Percentiles rank a stretch among this genome's conserved stretches.
These are phyloP conservation scores for Syrphus vitripennis DNA, from an alignment of 2,888 invertebrate species.

Conservation along the genomic window DNA sequence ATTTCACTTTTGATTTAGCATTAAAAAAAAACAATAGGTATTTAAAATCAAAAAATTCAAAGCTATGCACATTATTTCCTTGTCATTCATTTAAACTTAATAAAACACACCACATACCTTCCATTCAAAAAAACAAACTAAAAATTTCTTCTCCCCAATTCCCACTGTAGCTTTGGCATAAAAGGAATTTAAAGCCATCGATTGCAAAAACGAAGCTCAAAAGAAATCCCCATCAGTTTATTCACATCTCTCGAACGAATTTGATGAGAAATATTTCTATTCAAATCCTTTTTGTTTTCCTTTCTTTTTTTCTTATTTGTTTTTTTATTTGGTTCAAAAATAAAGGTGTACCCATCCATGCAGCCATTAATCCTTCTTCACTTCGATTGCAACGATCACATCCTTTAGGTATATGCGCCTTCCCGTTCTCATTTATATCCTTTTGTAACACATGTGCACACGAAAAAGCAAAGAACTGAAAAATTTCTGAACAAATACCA, in stretches of 20 bases:
- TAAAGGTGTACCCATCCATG: slow-evolving; percentile 23
- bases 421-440: slow-evolving; percentile 27
- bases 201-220: slow-evolving; percentile 42
- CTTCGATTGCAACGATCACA: slow-evolving; percentile 44
- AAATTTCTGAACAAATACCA: slow-evolving; percentile 43
- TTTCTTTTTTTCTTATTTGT: neutral
- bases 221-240: slow-evolving; percentile 66
- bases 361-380: slow-evolving; percentile 16
- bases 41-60: too few species aligned
- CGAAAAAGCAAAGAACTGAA: slow-evolving; percentile 33
- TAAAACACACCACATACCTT: neutral
- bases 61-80: neutral
- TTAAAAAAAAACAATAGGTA: too few species aligned
- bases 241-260: slow-evolving; percentile 60
- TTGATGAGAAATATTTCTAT: slow-evolving; percentile 66
- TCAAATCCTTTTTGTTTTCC: slow-evolving; percentile 18
- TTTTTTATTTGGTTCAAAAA: neutral
- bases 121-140: neutral
- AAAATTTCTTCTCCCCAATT: too few species aligned
- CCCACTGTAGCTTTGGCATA: neutral
- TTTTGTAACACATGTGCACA: slow-evolving; percentile 62
- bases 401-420: slow-evolving; percentile 7
- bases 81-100: neutral
- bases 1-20: too few species aligned
- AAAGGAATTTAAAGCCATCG: slow-evolving; percentile 51